phyloP scores from a whole-genome alignment of 2,797 vertebrate species.

The Lithobates pipiens region DNA sequence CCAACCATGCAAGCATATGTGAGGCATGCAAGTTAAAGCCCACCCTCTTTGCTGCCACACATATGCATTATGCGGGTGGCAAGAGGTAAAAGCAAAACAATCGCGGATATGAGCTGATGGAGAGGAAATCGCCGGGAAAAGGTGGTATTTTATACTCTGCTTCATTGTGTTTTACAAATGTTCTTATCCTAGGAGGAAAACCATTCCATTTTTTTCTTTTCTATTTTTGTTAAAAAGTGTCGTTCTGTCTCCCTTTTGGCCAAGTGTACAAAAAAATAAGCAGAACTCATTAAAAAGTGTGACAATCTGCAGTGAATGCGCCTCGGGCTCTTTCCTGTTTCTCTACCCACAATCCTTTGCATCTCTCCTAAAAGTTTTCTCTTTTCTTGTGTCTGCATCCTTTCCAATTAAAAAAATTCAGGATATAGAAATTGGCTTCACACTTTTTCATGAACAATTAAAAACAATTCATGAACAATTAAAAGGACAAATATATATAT shows the following conservation, averaged over 20 bases:
- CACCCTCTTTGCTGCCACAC: too few relatives aligned
- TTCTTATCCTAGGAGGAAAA: too few relatives aligned
- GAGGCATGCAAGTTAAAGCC: too few relatives aligned
- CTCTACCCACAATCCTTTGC: slow-evolving; percentile 10
- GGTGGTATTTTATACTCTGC: too few relatives aligned
- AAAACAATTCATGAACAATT: too few relatives aligned
- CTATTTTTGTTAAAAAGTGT: not conserved
- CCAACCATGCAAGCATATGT: too few relatives aligned
- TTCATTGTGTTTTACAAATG: too few relatives aligned
- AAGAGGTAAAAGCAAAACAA: too few relatives aligned
- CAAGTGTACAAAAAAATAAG: not conserved
- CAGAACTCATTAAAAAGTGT: slow-evolving; percentile 15
- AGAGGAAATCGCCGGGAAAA: too few relatives aligned
- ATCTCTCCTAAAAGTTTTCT: not conserved
- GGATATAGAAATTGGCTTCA: too few relatives aligned
- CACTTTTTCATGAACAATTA: not conserved
- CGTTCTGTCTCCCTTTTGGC: not conserved
- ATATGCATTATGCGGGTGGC: too few relatives aligned
- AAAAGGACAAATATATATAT: not conserved
- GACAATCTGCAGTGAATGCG: not conserved
- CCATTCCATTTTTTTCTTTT: not conserved
- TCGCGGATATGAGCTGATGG: too few relatives aligned
- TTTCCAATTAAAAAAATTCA: not conserved
- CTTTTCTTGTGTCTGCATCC: not conserved
- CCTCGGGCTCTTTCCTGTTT: not conserved